These are phyloP conservation scores for Druceiella hillmani DNA, from an alignment of 2,888 invertebrate genomes.

Conservation along the genomic window DNA sequence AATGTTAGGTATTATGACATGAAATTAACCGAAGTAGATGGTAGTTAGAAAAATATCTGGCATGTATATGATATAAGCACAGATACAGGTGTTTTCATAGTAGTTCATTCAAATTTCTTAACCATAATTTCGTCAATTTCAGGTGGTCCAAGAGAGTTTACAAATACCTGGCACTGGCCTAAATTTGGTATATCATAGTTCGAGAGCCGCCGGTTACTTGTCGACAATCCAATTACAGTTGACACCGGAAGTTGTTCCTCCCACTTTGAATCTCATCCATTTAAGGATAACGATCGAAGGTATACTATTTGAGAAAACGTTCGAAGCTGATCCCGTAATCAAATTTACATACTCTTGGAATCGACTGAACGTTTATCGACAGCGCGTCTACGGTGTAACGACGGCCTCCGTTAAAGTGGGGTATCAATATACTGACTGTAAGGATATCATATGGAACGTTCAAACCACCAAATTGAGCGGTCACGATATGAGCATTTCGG, in stretches of 20 bases:
- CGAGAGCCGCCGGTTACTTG: slow-evolving; percentile 87
- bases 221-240: slow-evolving; percentile 89
- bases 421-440: slow-evolving; percentile 91
- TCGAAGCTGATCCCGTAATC: slow-evolving; percentile 94
- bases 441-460: slow-evolving; percentile 91
- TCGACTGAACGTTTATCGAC: slow-evolving; percentile 89
- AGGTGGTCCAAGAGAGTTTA: slow-evolving; percentile 91
- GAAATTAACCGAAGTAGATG: too few relatives aligned
- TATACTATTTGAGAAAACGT: slow-evolving; percentile 84
- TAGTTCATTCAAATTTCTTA: too few relatives aligned
- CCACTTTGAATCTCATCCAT: slow-evolving; percentile 81
- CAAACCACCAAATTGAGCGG: slow-evolving; percentile 93
- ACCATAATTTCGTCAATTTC: slow-evolving; percentile 22
- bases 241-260: slow-evolving; percentile 79
- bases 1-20: too few relatives aligned
- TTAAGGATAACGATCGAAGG: slow-evolving; percentile 92
- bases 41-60: too few relatives aligned
- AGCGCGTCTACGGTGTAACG: slow-evolving; percentile 94
- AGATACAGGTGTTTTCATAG: too few relatives aligned
- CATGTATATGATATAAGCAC: too few relatives aligned
- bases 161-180: slow-evolving; percentile 91
- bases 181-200: slow-evolving; percentile 95
- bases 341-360: slow-evolving; percentile 99
- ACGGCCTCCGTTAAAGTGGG: slow-evolving; percentile 94
- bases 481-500: slow-evolving; percentile 94